Evolutionary conservation across 2,888 invertebrate species (phyloP), one percentile per base, ranked within the genome.

Genomic region (Temnothorax unifasciatus): DNA sequence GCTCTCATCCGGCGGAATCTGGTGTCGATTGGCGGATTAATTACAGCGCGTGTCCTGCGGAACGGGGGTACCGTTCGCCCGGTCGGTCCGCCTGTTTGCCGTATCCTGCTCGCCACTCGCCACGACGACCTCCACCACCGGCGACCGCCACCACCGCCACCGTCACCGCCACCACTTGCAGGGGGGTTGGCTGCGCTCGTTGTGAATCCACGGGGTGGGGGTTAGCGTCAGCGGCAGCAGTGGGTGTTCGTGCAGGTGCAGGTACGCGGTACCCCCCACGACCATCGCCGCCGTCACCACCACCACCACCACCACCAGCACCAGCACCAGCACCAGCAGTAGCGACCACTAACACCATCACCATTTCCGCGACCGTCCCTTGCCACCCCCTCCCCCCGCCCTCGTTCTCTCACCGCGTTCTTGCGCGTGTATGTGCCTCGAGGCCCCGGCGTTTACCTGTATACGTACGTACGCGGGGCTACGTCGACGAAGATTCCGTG

Each of bases 231-330:
- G 79, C 38, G 54, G 54, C 79, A 25, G 69, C 69, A 47, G 69
- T 79, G 69, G 79, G 59, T 79, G 47, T 79, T 79, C 79, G 71
- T 79, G 79, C 79, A 79, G 79, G 79, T 79, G 50, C 71, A 79
- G 79, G 79, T 79, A 57, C 71, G 79, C 59, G 71, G 47, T 79
- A 77, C 57, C 69, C 79, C 69, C 38, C 79, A 59, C 71, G 79
- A 79, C 25, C 59, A 69, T 79, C 59, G 15, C 29, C 57, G 38
- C 47, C 63, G 47, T 34, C 73, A 18, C 71, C 66, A 34, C 41
- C 6, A 15, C 54, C 73, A 18, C 71, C 66, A 34, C 41, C 6
- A 15, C 54, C 21, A 41, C 25, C 13, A 25, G 29, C 52, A 69
- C 68, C n/a, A n/a, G 15, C 71, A 41, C 54, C 73, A n/a, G 15